Evolutionary conservation across 2,797 vertebrate genomes (phyloP), one percentile per base, ranked within the genome.

Genomic region (Dendrocincla tyrannina): DNA sequence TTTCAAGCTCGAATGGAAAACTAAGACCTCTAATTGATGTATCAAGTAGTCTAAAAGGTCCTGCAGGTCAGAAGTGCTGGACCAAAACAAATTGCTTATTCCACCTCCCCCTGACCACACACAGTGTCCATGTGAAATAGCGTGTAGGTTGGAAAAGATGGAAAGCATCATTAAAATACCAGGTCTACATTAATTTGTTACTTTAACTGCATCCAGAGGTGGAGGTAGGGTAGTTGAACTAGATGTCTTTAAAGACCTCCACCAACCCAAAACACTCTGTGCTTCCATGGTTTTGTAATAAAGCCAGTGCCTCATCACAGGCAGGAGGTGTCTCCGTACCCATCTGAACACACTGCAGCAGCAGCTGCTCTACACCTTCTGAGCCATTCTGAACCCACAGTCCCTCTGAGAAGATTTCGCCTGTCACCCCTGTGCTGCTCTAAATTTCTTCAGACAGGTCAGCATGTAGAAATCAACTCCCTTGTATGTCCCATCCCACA

Each of bases 1-100:
- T 81, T 88, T 87, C 58, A 50, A 70, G 49, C 33, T 73, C 52
- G 30, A 95, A n/a, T 23, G 22, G 39, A 69, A 85, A 42, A 87
- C 55, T 58, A 62, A 78, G 37, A 68, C 11, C 42, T 66, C 46
- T 62, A 56, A 49, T 5, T 0, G 2, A 74, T 37, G 10, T 30
- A 52, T 12, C 23, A 73, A 32, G 22, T 28, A 87, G 42, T 27
- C 39, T 42, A 30, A 81, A 81, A 67, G 16, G 9, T 59, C 1
- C 3, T 17, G 17, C 32, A 64, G 41, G 39, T 68, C 69, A 63
- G 52, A 79, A 72, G 24, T 10, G 35, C 42, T 73, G 59, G 35
- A 76, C 23, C 53, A 84, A 91, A 88, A 20, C 13, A 52, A 66
- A 73, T 2, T 3, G 33, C 28, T 72, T 91, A 81, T 69, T 86